Percentiles rank a stretch among this genome's conserved stretches.
Evolutionary conservation across 2,797 vertebrate species (phyloP).

Genomic region (Nyctalus aviator): DNA sequence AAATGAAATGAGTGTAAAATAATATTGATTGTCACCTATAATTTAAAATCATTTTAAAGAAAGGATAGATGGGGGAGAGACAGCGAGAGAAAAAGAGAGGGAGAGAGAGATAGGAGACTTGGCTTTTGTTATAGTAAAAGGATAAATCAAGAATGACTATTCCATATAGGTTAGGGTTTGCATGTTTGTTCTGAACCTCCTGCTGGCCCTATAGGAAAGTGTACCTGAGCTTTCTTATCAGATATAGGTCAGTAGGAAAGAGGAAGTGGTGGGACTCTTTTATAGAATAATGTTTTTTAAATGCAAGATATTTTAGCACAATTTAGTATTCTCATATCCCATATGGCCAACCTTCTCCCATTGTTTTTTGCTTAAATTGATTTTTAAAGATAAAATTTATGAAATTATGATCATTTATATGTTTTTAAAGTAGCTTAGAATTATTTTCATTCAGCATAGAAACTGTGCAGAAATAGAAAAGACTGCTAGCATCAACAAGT

Average conservation of each 20-base stretch:
- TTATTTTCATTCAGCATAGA: constrained; percentile 7
- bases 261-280: neutral
- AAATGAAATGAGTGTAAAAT: no score
- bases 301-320: neutral
- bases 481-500: neutral
- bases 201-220: neutral
- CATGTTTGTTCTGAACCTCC: neutral
- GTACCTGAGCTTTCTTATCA: neutral
- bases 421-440: neutral
- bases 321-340: constrained; percentile 6
- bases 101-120: no score
- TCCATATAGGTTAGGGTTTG: neutral
- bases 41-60: no score
- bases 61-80: no score
- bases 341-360: neutral
- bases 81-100: no score
- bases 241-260: neutral
- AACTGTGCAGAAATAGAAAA: constrained; percentile 22
- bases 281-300: neutral
- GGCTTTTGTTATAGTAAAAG: no score
- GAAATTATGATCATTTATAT: neutral
- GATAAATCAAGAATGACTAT: no score
- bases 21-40: no score
- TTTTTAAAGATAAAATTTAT: neutral
- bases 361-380: neutral